Evolutionary conservation across 2,888 invertebrate genomes (phyloP).

Genomic region (Lydus trimaculatus): DNA sequence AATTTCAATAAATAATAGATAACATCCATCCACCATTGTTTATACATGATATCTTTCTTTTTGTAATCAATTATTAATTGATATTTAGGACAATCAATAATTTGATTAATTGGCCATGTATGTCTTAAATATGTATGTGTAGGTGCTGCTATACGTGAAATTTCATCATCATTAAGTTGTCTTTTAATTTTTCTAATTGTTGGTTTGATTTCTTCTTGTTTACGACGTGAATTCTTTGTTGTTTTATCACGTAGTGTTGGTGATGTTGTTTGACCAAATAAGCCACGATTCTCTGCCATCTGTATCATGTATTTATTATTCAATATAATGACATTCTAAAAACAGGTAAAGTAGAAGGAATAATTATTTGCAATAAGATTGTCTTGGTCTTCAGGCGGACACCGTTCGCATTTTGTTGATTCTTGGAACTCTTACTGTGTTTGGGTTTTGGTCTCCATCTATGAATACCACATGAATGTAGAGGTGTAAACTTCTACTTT

Average conservation of each 20-base stretch:
- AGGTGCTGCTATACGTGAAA: slow-evolving; percentile 69
- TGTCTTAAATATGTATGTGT: slow-evolving; percentile 71
- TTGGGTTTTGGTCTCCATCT: no score
- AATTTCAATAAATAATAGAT: slow-evolving; percentile 54
- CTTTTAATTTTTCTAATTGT: slow-evolving; percentile 40
- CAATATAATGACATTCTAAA: slow-evolving; percentile 74
- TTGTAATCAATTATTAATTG: slow-evolving; percentile 29
- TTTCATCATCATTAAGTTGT: slow-evolving; percentile 51
- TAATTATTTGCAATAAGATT: no score
- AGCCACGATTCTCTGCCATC: slow-evolving; percentile 80
- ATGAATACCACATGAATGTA: no score
- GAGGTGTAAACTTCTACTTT: no score
- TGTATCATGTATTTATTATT: slow-evolving; percentile 85
- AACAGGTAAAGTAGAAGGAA: slow-evolving; percentile 7
- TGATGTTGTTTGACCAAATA: slow-evolving; percentile 66
- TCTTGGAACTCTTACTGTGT: no score
- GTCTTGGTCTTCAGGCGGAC: no score
- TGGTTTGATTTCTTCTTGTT: slow-evolving; percentile 48
- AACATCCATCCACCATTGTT: slow-evolving; percentile 58
- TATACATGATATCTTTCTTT: slow-evolving; percentile 46
- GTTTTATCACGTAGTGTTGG: slow-evolving; percentile 59
- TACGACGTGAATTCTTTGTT: slow-evolving; percentile 56
- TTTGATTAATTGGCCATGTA: slow-evolving; percentile 47
- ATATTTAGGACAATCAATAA: slow-evolving; percentile 39
- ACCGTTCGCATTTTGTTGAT: no score